phyloP scores from a whole-genome alignment of 2,888 invertebrate genomes.

The Colletes collaris region DNA sequence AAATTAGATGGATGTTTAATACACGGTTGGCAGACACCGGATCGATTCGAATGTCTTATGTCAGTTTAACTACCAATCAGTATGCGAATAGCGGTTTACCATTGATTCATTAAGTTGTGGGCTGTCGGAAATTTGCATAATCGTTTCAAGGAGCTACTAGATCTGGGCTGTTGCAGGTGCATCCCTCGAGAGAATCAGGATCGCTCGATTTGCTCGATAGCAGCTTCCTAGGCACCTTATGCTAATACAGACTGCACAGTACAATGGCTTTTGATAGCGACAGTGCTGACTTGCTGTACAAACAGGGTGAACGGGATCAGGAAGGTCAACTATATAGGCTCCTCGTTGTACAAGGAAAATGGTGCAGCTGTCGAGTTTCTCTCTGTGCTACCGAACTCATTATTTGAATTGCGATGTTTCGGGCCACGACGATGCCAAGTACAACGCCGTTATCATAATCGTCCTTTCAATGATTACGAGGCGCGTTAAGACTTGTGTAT shows the following conservation, averaged over 20 bases:
- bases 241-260: constrained; percentile 46
- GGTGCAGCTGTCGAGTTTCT: not conserved
- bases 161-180: constrained; percentile 46
- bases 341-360: constrained; percentile 38
- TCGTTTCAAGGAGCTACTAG: constrained; percentile 51
- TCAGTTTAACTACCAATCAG: constrained; percentile 36
- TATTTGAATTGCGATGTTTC: constrained; percentile 1
- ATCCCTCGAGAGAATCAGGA: constrained; percentile 47
- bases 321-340: constrained; percentile 29
- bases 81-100: constrained; percentile 52
- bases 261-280: constrained; percentile 60
- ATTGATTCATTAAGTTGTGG: constrained; percentile 59
- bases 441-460: not conserved
- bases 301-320: constrained; percentile 42
- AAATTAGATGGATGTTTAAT: no score
- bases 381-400: not conserved
- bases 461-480: constrained; percentile 8
- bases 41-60: constrained; percentile 31
- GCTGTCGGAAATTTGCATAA: constrained; percentile 56
- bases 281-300: constrained; percentile 55
- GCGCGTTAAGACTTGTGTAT: not conserved
- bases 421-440: not conserved
- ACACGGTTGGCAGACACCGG: not conserved
- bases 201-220: constrained; percentile 57
- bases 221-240: constrained; percentile 51